Base-by-base conservation (phyloP, 2,888 invertebrate genomes). In the Itoplectis maculator region DNA sequence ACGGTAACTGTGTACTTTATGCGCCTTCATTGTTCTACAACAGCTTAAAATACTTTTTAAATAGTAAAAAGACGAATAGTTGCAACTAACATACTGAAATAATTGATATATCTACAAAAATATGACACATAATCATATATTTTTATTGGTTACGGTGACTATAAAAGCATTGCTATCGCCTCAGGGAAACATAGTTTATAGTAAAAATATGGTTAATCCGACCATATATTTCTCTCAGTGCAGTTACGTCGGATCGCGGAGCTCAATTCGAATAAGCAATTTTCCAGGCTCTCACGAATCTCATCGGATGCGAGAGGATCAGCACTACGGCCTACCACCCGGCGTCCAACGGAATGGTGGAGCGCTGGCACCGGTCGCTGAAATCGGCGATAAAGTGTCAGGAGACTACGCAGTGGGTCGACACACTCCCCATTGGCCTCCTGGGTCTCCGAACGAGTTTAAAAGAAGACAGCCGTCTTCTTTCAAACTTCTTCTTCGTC, bases 301-400 rank as follows among this genome's bases (percentile, higher is more conserved):
- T 88, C 6, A 51, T 88, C 6, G 90, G 89, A 6, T 81, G 81
- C 18, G 40, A 86, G 11, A 82, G 80, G 20, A 68, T 84, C 0
- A 77, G 86, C 29, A 90, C 89, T 7, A 90, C 91, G 0, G 83
- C 90, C 6, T 91, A 91, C 80, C 91, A 93, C 80, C 89, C 93
- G 40, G 86, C 88, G 59, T 84, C 90, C 0, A 93, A 93, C 76
- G 93, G 92, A 0, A 86, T 92, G 74, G 88, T 93, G 3, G 92
- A 93, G 83, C 85, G 92, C 6, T 89, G 91, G 72, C 93, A 93
- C 81, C 85, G 93, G 2, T 88, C 89, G 9, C 81, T 93, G 73
- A 93, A 92, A 86, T 87, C 92, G 1, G 90, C 93, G 0, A 79
- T 92, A 20, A 88, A 73, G 75, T 87, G 88, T 75, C 86, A 88